Evolutionary conservation across 2,113 vertebrate species (phyloP).

Genomic region (Erythrocebus patas): DNA sequence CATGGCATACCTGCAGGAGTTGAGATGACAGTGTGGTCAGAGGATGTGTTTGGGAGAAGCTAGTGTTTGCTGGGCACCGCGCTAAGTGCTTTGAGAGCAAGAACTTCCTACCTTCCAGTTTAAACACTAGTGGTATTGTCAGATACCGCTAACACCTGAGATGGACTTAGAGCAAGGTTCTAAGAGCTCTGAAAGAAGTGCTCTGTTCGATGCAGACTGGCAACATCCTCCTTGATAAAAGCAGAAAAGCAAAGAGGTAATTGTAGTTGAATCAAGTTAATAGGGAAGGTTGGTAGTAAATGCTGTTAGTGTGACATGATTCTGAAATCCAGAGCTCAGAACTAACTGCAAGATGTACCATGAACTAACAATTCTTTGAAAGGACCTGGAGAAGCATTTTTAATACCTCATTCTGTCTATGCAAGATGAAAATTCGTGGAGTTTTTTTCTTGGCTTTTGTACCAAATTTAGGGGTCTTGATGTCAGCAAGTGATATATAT

Average conservation of each 20-base stretch:
- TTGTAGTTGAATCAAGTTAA: not conserved
- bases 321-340: not conserved
- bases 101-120: not conserved
- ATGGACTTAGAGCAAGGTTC: not conserved
- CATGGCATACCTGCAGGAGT: not conserved
- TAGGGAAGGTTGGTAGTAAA: not conserved
- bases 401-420: not conserved
- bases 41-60: not conserved
- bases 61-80: not conserved
- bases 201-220: no score
- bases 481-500: not conserved
- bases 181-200: not conserved
- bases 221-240: not conserved
- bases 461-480: not conserved
- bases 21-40: not conserved
- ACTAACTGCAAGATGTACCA: not conserved
- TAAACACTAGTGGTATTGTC: not conserved
- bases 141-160: not conserved
- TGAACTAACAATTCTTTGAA: not conserved
- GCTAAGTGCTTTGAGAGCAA: not conserved
- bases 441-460: not conserved
- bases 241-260: not conserved
- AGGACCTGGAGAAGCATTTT: not conserved
- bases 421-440: not conserved
- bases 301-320: not conserved